These are phyloP conservation scores for Phataginus tetradactyla DNA, from an alignment of 2,797 vertebrate species.

Conservation along the genomic window DNA sequence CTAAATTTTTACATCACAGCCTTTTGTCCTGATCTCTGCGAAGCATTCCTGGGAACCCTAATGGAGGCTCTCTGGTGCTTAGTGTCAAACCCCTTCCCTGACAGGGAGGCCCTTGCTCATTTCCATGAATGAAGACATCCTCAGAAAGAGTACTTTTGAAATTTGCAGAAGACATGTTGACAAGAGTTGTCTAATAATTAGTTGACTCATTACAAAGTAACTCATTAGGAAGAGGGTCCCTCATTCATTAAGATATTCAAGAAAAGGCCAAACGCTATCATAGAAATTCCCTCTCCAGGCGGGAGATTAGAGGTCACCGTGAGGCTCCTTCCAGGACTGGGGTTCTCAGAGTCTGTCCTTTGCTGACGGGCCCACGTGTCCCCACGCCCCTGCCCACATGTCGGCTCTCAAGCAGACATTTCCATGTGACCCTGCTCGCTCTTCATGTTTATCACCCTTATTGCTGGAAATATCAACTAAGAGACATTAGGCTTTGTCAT, in stretches of 20 bases:
- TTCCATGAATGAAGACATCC: not conserved
- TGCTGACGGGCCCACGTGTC: not conserved
- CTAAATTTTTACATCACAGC: not conserved
- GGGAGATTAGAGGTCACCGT: not conserved
- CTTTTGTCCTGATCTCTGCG: not conserved
- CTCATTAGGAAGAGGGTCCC: not conserved
- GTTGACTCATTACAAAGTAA: not conserved
- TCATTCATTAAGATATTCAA: not conserved
- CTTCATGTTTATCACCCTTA: not conserved
- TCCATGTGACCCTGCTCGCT: not conserved
- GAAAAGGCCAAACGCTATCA: not conserved
- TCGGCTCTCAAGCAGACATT: not conserved
- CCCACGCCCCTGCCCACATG: rapidly evolving
- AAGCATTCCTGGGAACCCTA: not conserved
- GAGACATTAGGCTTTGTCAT: not conserved
- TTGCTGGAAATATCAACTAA: not conserved
- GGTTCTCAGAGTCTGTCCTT: not conserved
- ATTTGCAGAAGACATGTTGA: not conserved
- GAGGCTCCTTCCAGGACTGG: not conserved
- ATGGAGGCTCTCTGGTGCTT: not conserved
- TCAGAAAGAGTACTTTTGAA: not conserved
- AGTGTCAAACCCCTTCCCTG: too few species aligned
- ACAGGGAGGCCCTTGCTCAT: not conserved
- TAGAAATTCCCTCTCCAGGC: not conserved
- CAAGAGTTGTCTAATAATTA: not conserved